Evolutionary conservation across 1,140 invertebrate species (phyloP).

Genomic region (Nymphalis io): DNA sequence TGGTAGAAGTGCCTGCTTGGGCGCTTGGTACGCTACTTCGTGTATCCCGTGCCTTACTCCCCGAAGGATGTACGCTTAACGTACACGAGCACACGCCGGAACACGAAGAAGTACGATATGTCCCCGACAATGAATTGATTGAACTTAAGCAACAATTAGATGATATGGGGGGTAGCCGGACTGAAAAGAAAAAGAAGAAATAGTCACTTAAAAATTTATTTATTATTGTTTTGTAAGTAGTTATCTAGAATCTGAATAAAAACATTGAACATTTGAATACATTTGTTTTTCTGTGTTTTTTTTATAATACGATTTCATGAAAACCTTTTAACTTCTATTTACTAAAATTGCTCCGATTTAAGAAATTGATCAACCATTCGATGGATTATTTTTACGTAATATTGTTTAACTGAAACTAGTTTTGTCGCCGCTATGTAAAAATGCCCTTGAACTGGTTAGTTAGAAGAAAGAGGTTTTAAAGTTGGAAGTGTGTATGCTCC

Average conservation of each 20-base stretch:
- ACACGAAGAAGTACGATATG: slow-evolving; percentile 85
- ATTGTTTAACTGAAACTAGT: no score
- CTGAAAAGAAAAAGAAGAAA: slow-evolving; percentile 79
- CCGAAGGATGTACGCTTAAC: slow-evolving; percentile 87
- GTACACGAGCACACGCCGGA: slow-evolving; percentile 81
- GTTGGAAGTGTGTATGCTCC: no score
- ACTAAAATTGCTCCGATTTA: no score
- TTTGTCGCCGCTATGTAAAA: no score
- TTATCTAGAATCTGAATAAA: slow-evolving; percentile 17
- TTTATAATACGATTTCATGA: no score
- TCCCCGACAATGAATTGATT: slow-evolving; percentile 89
- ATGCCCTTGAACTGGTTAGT: no score
- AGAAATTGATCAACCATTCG: no score
- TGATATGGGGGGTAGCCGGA: slow-evolving; percentile 80
- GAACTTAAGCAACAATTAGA: slow-evolving; percentile 86
- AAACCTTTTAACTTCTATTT: no score
- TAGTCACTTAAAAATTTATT: slow-evolving; percentile 28
- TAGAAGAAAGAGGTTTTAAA: no score
- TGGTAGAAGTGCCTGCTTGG: slow-evolving; percentile 82
- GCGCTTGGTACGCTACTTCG: slow-evolving; percentile 83
- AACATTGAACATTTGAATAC: slow-evolving; percentile 2
- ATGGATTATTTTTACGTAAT: no score
- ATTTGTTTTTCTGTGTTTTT: slow-evolving; percentile 6
- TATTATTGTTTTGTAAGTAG: slow-evolving; percentile 24
- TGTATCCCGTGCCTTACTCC: slow-evolving; percentile 85